Percentiles rank a stretch among this genome's conserved stretches.
These are phyloP conservation scores for Nannobrachium achirus DNA, from an alignment of 2,113 vertebrate genomes.

Conservation along the genomic window DNA sequence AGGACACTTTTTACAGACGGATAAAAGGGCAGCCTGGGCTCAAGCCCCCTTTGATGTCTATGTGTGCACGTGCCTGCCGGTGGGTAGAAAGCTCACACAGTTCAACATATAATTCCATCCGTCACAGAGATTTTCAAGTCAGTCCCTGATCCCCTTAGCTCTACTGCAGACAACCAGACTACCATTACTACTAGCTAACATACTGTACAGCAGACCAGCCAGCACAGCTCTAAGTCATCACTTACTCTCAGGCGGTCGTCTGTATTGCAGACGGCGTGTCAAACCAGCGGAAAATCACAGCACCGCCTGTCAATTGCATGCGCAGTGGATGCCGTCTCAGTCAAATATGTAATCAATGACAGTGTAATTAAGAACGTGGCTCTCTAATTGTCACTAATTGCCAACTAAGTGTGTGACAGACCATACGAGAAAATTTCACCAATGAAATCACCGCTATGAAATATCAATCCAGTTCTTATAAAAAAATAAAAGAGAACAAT, in stretches of 20 bases:
- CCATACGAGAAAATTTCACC: constrained; percentile 4
- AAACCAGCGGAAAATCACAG: constrained; percentile 54
- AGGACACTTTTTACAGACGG: no score
- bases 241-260: constrained; percentile 39
- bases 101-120: constrained; percentile 49
- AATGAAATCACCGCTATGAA: no score
- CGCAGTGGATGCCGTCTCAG: constrained; percentile 37
- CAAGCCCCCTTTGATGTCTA: no score
- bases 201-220: background rate
- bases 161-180: background rate
- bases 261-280: constrained; percentile 36
- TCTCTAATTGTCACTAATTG: constrained; percentile 61
- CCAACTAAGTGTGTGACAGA: constrained; percentile 51
- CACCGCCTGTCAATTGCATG: constrained; percentile 49
- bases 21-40: no score
- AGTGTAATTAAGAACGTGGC: constrained; percentile 44
- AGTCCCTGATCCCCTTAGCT: background rate
- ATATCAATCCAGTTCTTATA: background rate
- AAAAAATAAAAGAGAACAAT: no score
- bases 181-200: no score
- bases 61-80: no score
- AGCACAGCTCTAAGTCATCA: constrained; percentile 14
- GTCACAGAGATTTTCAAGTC: constrained; percentile 19
- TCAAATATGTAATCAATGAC: constrained; percentile 50
- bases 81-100: constrained; percentile 10